Evolutionary conservation across 2,113 vertebrate genomes (phyloP).

Genomic region (Capreolus pygargus): DNA sequence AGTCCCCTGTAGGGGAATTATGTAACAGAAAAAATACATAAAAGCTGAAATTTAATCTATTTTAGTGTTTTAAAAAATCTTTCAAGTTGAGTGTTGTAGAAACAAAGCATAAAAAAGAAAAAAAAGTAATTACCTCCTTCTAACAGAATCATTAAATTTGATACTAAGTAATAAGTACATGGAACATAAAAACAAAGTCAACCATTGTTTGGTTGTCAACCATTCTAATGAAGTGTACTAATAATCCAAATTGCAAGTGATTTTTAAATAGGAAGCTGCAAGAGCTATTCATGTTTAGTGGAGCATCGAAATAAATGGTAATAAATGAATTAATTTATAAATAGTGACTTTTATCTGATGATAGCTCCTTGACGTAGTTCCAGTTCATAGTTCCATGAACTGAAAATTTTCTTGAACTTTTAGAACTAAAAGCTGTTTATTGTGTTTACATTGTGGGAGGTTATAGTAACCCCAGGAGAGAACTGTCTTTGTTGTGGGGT

Average conservation of each 20-base stretch:
- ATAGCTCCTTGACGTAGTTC: background rate
- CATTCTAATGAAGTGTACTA: background rate
- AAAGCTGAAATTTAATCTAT: background rate
- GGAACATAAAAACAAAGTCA: background rate
- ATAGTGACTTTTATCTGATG: background rate
- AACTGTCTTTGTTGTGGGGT: background rate
- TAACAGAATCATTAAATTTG: background rate
- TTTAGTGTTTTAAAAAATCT: conserved; percentile 3
- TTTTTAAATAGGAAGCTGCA: conserved; percentile 23
- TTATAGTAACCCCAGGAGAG: background rate
- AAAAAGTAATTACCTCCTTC: background rate
- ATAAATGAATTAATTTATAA: background rate
- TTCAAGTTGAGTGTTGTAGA: background rate
- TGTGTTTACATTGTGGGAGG: background rate
- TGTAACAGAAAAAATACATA: background rate
- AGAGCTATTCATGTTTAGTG: background rate
- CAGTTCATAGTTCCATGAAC: background rate
- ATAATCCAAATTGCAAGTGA: background rate
- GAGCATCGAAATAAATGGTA: background rate
- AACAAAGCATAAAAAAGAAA: conserved; percentile 15
- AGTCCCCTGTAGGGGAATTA: background rate
- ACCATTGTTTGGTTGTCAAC: background rate
- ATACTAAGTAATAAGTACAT: background rate
- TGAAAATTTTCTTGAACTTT: conserved; percentile 5
- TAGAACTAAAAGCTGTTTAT: background rate